Evolutionary conservation across 2,888 invertebrate species (phyloP).

Genomic region (Xestobium rufovillosum): DNA sequence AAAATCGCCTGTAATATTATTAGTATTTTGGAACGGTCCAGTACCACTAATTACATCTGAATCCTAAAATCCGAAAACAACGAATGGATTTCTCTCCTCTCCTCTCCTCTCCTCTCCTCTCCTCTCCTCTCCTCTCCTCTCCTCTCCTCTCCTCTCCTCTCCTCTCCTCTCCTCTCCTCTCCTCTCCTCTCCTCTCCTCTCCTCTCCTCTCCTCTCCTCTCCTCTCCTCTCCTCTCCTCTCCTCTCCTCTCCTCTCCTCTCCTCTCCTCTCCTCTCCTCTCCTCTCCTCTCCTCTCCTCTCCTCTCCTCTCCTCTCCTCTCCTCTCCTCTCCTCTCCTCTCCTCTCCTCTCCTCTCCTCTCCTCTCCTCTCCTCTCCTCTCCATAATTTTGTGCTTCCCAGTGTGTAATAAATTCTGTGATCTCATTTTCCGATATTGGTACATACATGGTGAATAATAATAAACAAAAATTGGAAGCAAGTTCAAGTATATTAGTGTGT

Average conservation of each 20-base stretch:
- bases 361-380: conserved; percentile 7
- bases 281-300: conserved; percentile 8
- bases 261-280: conserved; percentile 8
- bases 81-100: conserved; percentile 7
- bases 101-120: conserved; percentile 8
- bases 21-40: no score
- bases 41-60: no score
- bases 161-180: conserved; percentile 8
- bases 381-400: no score
- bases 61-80: no score
- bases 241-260: conserved; percentile 7
- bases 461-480: no score
- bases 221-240: conserved; percentile 7
- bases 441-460: no score
- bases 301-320: conserved; percentile 7
- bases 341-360: conserved; percentile 6
- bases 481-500: no score
- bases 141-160: conserved; percentile 8
- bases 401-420: no score
- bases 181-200: conserved; percentile 8
- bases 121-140: conserved; percentile 8
- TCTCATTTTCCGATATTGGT: no score
- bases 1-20: no score
- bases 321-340: conserved; percentile 7
- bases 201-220: conserved; percentile 8